Conservation (phyloP, 1,140 invertebrate species). For the Thaumetopoea pityocampa region DNA sequence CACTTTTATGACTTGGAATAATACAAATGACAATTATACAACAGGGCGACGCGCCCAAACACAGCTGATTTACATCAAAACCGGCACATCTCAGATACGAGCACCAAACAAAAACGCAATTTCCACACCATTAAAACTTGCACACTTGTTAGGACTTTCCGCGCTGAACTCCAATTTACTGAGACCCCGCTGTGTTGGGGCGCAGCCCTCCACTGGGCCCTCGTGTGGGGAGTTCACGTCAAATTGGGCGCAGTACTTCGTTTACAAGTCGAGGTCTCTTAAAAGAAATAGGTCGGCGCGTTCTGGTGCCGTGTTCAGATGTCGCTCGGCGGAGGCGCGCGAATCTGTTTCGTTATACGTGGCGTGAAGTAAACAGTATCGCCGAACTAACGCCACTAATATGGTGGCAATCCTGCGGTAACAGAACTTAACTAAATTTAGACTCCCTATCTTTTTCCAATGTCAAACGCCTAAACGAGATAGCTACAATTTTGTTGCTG, state of each 20-base stretch:
- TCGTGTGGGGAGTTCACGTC: slow-evolving; percentile 9
- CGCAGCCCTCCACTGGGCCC: too few relatives aligned
- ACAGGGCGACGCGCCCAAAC: too few relatives aligned
- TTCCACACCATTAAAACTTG: slow-evolving; percentile 52
- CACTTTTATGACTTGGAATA: too few relatives aligned
- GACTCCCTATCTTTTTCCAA: too few relatives aligned
- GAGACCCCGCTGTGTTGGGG: slow-evolving; percentile 2
- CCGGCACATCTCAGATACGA: slow-evolving; percentile 24
- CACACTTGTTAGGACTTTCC: slow-evolving; percentile 25
- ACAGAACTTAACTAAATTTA: too few relatives aligned
- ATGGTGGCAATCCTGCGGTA: too few relatives aligned
- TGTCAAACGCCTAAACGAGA: too few relatives aligned
- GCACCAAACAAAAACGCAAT: slow-evolving; percentile 38
- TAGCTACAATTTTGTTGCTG: too few relatives aligned
- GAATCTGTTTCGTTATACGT: slow-evolving; percentile 10
- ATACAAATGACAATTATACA: too few relatives aligned
- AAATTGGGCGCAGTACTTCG: slow-evolving; percentile 14
- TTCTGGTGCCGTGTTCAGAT: slow-evolving; percentile 16
- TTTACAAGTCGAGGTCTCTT: slow-evolving; percentile 14
- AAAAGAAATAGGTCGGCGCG: slow-evolving; percentile 24
- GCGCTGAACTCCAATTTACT: slow-evolving; percentile 5
- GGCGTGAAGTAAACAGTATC: too few relatives aligned
- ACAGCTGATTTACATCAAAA: slow-evolving; percentile 32
- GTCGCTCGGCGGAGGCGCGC: slow-evolving; percentile 3
- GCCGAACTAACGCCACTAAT: too few relatives aligned